Conservation (phyloP, 2,888 invertebrate species). For the Sepioteuthis lessoniana region DNA sequence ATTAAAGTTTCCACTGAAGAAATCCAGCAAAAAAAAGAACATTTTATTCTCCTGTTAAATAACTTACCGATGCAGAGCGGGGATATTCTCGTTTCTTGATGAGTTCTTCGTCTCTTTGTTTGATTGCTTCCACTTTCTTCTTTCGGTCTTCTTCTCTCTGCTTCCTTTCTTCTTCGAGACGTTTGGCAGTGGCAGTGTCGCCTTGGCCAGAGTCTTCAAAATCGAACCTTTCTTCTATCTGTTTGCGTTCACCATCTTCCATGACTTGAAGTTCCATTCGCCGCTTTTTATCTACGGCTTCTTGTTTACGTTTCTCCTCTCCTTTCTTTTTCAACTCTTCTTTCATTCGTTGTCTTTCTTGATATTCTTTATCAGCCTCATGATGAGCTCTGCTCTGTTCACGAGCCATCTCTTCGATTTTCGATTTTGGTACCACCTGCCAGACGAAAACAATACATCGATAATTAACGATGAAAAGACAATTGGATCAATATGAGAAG, state of each 20-base stretch:
- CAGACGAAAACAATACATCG: neutral
- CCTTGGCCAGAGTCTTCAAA: conserved; percentile 35
- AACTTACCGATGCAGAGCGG: neutral
- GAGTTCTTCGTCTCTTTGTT: neutral
- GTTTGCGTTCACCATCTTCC: conserved; percentile 42
- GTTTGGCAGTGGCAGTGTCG: neutral
- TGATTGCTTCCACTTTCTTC: neutral
- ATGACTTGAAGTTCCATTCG: conserved; percentile 44
- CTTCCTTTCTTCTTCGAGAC: conserved; percentile 40
- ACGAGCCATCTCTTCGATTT: conserved; percentile 36
- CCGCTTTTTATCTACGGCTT: neutral
- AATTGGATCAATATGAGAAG: neutral
- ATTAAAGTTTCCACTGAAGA: too few relatives aligned
- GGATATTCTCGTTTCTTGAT: neutral
- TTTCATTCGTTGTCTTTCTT: conserved; percentile 20
- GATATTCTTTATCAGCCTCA: neutral
- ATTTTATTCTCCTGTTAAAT: too few relatives aligned
- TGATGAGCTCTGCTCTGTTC: neutral
- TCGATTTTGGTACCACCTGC: neutral
- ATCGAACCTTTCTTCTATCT: conserved; percentile 24
- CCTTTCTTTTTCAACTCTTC: conserved; percentile 34
- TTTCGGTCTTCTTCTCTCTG: conserved; percentile 37
- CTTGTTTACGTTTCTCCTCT: conserved; percentile 38
- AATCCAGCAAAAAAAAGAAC: too few relatives aligned
- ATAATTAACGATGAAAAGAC: neutral